Evolutionary conservation across 2,113 vertebrate genomes (phyloP).

Genomic region (Ciconia maguari): DNA sequence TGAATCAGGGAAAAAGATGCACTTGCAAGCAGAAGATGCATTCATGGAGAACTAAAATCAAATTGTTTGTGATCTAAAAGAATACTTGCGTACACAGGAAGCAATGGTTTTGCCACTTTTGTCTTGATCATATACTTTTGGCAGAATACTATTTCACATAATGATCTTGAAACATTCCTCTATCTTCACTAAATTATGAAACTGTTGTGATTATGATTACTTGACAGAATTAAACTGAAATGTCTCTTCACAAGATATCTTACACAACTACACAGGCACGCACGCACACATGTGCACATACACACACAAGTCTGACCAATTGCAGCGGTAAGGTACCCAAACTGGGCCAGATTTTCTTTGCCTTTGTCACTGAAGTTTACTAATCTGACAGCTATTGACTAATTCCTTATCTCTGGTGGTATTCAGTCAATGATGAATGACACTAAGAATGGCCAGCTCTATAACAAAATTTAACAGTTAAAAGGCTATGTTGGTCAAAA

Average conservation of each 20-base stretch:
- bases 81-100: neutral
- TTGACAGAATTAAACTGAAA: neutral
- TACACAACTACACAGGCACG: neutral
- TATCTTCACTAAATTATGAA: neutral
- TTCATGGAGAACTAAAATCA: neutral
- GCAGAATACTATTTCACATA: neutral
- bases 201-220: neutral
- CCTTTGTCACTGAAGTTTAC: neutral
- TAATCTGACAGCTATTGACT: neutral
- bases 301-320: neutral
- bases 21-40: neutral
- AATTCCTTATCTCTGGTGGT: neutral
- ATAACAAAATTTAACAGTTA: neutral
- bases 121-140: neutral
- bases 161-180: neutral
- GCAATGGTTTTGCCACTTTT: neutral
- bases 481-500: neutral
- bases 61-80: neutral
- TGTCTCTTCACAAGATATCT: neutral
- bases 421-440: neutral
- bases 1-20: neutral
- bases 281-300: accelerated
- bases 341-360: neutral
- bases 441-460: neutral
- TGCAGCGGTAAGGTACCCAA: neutral